Evolutionary conservation across 2,888 invertebrate genomes (phyloP).

Genomic region (Octonoba sinensis): DNA sequence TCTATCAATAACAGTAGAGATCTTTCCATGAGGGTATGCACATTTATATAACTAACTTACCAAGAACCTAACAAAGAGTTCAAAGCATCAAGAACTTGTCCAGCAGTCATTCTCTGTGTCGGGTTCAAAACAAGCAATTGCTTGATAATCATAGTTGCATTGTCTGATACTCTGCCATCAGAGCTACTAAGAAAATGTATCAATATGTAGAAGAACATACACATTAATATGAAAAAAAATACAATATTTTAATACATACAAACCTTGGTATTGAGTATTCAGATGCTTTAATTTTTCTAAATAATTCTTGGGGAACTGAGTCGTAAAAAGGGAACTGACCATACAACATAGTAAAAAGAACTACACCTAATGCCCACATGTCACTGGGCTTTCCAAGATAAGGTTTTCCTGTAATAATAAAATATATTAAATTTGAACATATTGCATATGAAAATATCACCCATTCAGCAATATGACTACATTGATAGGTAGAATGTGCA

Average conservation of each 20-base stretch:
- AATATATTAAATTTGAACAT: not conserved
- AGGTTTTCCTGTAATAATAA: constrained; percentile 74
- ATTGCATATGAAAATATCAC: too few relatives aligned
- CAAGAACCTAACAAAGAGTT: constrained; percentile 70
- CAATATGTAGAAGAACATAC: not conserved
- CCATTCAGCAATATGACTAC: too few relatives aligned
- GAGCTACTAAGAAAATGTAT: constrained; percentile 1
- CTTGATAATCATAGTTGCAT: constrained; percentile 78
- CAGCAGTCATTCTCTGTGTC: constrained; percentile 78
- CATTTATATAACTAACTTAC: constrained; percentile 66
- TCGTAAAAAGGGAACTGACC: constrained; percentile 87
- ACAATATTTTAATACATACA: constrained; percentile 64
- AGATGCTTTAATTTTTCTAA: constrained; percentile 81
- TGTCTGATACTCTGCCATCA: constrained; percentile 75
- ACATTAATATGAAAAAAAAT: not conserved
- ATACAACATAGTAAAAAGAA: constrained; percentile 83
- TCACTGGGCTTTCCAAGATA: constrained; percentile 85
- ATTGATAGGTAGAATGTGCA: too few relatives aligned
- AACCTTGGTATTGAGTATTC: constrained; percentile 82
- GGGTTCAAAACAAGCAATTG: constrained; percentile 80
- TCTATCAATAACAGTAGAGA: too few relatives aligned
- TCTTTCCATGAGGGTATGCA: not conserved
- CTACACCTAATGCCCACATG: constrained; percentile 86
- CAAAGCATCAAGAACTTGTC: constrained; percentile 76
- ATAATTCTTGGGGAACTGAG: constrained; percentile 80